Percentiles rank a stretch among this genome's conserved stretches.
Evolutionary conservation across 2,888 invertebrate genomes (phyloP).

Genomic region (Meghimatium bilineatum): DNA sequence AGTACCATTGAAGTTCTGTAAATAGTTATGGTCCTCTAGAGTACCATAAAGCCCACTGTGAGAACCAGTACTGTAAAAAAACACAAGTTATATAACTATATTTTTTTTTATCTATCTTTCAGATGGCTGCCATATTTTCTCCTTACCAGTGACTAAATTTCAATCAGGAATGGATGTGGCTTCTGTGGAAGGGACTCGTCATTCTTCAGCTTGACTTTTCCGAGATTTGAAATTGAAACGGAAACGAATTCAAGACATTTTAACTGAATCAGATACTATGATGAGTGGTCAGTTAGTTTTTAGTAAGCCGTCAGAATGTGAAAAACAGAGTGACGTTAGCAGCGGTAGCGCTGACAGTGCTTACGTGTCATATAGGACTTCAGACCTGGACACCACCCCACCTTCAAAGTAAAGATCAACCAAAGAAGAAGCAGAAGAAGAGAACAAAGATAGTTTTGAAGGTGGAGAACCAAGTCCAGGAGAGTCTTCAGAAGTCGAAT

Average conservation of each 20-base stretch:
- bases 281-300: constrained; percentile 33
- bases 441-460: constrained; percentile 7
- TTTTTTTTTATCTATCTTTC: neutral
- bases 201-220: constrained; percentile 54
- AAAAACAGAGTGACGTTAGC: constrained; percentile 59
- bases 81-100: too few species aligned
- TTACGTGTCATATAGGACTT: constrained; percentile 55
- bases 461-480: constrained; percentile 17
- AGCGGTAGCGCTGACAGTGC: constrained; percentile 60
- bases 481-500: constrained; percentile 26
- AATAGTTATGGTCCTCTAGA: too few species aligned
- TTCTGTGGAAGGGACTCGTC: constrained; percentile 3
- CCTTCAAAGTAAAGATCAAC: constrained; percentile 44
- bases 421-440: constrained; percentile 24
- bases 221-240: constrained; percentile 88
- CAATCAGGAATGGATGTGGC: constrained; percentile 32
- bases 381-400: constrained; percentile 46
- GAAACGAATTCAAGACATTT: constrained; percentile 97
- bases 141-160: constrained; percentile 17
- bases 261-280: constrained; percentile 82
- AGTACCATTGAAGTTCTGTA: too few species aligned
- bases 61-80: too few species aligned
- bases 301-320: constrained; percentile 55
- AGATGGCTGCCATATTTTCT: constrained; percentile 50
- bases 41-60: too few species aligned